Conservation (phyloP, 2,888 invertebrate species). For the Liodrosophila aerea region DNA sequence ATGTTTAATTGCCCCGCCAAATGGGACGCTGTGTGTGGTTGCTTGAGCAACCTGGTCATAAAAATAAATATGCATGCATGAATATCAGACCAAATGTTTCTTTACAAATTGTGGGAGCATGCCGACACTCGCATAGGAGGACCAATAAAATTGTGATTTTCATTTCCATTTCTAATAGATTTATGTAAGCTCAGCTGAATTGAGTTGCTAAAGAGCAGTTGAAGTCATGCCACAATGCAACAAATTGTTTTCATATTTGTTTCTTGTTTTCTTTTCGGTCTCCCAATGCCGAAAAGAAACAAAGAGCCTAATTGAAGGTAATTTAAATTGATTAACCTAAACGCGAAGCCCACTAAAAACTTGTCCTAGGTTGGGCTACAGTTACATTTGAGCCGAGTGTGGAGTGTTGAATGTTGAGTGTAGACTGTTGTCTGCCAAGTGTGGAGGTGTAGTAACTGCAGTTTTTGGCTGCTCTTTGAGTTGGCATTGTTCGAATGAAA, state of each 20-base stretch:
- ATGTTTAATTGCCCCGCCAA: slow-evolving; percentile 60
- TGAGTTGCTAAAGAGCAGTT: slow-evolving; percentile 40
- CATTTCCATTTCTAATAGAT: slow-evolving; percentile 41
- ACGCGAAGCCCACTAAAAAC: slow-evolving; percentile 44
- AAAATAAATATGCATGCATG: slow-evolving; percentile 43
- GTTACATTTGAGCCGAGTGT: slow-evolving; percentile 27
- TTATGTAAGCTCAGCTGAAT: slow-evolving; percentile 42
- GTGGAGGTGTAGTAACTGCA: slow-evolving; percentile 60
- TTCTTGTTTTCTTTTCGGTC: slow-evolving; percentile 20
- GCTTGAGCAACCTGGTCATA: slow-evolving; percentile 37
- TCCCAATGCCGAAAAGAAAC: slow-evolving; percentile 44
- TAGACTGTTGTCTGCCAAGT: slow-evolving; percentile 11
- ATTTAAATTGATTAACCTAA: slow-evolving; percentile 75
- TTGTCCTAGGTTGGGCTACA: slow-evolving; percentile 46
- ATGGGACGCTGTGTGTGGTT: slow-evolving; percentile 38
- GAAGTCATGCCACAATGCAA: slow-evolving; percentile 33
- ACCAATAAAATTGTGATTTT: slow-evolving; percentile 39
- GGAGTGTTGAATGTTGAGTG: slow-evolving; percentile 12
- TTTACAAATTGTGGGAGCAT: slow-evolving; percentile 49
- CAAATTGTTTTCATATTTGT: slow-evolving; percentile 44
- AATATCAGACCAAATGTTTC: slow-evolving; percentile 29
- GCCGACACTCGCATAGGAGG: too few relatives aligned
- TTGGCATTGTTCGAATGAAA: slow-evolving; percentile 60
- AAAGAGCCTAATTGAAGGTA: slow-evolving; percentile 74
- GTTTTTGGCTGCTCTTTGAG: slow-evolving; percentile 56